phyloP scores from a whole-genome alignment of 2,113 vertebrate species.

The Myotis brandtii region DNA sequence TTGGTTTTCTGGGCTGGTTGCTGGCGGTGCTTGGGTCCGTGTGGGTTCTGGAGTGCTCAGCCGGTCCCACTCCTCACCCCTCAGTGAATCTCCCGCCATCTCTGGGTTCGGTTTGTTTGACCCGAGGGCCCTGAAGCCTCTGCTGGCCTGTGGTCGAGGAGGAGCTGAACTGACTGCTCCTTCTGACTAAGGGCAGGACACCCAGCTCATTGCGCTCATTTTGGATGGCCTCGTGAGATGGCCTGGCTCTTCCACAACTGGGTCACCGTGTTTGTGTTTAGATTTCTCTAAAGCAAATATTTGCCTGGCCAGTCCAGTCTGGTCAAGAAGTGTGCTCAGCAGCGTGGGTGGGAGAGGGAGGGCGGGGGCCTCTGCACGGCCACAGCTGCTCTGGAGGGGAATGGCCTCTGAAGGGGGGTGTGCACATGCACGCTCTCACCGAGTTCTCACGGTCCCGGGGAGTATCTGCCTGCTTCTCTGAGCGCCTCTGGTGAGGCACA shows the following conservation, averaged over 20 bases:
- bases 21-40: accelerated
- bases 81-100: accelerated
- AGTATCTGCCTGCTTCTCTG: background rate
- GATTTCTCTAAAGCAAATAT: constrained; percentile 77
- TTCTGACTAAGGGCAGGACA: background rate
- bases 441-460: background rate
- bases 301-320: background rate
- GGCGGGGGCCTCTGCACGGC: background rate
- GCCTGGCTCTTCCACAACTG: background rate
- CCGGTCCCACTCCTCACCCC: background rate
- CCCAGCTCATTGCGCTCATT: accelerated
- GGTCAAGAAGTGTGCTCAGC: background rate
- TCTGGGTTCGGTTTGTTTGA: background rate
- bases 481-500: background rate
- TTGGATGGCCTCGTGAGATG: background rate
- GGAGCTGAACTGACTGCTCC: background rate
- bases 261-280: constrained; percentile 12
- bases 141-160: too few species aligned
- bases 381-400: background rate
- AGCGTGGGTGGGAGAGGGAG: background rate
- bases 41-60: background rate
- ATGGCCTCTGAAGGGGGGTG: too few species aligned
- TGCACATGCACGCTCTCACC: accelerated
- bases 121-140: background rate
- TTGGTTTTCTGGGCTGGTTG: background rate